A percentile compares a stretch with the other conserved stretches of the same genome.
Conservation (phyloP, 2,113 vertebrate genomes). For the Salminus brasiliensis region DNA sequence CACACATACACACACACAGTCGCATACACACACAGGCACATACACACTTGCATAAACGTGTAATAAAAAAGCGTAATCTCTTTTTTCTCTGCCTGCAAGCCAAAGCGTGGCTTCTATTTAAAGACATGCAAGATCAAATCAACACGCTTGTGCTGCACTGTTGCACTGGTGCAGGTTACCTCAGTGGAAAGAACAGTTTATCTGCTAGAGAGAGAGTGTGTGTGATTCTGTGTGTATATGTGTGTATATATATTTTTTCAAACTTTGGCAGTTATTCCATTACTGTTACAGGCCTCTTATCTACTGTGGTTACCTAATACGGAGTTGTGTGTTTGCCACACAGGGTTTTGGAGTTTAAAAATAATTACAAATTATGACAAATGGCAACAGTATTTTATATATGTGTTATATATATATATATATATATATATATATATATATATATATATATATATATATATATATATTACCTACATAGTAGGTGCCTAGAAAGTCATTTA, state of each 20-base stretch:
- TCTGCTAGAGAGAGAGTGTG: constrained; percentile 20
- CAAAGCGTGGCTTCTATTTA: constrained; percentile 85
- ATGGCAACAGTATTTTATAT: too few species aligned
- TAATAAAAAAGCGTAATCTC: constrained; percentile 78
- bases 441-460: too few species aligned
- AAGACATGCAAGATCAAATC: constrained; percentile 70
- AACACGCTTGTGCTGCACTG: constrained; percentile 52
- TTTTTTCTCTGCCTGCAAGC: constrained; percentile 79
- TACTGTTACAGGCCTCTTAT: constrained; percentile 17
- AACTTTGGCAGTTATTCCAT: constrained; percentile 28
- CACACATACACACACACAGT: constrained; percentile 74
- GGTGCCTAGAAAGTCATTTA: too few species aligned
- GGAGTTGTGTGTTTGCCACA: neutral
- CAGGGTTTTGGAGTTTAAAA: neutral
- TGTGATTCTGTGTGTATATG: neutral
- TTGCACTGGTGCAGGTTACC: constrained; percentile 59
- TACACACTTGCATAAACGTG: constrained; percentile 60
- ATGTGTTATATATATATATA: too few species aligned
- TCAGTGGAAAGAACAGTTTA: constrained; percentile 66
- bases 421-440: too few species aligned
- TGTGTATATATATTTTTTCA: constrained; percentile 24
- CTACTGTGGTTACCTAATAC: neutral
- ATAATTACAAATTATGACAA: too few species aligned
- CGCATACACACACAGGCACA: constrained; percentile 56
- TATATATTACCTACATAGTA: too few species aligned